phyloP scores from a whole-genome alignment of 2,113 vertebrate species.

The Odontesthes bonariensis region DNA sequence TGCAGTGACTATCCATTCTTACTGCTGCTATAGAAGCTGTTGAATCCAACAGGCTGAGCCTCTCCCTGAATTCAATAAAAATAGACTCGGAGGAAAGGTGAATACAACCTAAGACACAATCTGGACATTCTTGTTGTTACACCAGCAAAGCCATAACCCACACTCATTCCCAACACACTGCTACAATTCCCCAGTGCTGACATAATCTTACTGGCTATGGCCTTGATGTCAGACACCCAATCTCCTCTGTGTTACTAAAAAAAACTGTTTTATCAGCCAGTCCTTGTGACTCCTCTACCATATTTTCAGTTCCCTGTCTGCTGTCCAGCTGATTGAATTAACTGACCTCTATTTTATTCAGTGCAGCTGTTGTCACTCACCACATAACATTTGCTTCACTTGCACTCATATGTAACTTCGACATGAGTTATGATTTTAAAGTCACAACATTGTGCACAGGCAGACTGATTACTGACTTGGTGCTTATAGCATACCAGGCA shows the following conservation, averaged over 20 bases:
- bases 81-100: conserved; percentile 26
- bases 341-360: conserved; percentile 36
- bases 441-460: neutral
- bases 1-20: conserved; percentile 19
- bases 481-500: neutral
- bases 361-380: conserved; percentile 4
- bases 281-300: neutral
- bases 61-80: conserved; percentile 14
- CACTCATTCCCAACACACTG: conserved; percentile 4
- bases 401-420: conserved; percentile 6
- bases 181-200: conserved; percentile 30
- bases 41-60: conserved; percentile 14
- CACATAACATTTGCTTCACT: conserved; percentile 20
- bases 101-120: conserved; percentile 36
- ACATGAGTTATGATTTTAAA: conserved; percentile 11
- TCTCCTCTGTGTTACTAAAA: neutral
- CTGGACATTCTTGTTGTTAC: conserved; percentile 20
- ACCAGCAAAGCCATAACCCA: conserved; percentile 37
- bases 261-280: neutral
- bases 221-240: conserved; percentile 21
- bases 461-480: neutral
- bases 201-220: conserved; percentile 15
- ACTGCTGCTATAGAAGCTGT: conserved; percentile 1
- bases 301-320: conserved; percentile 4
- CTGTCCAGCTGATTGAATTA: conserved; percentile 20